phyloP scores from a whole-genome alignment of 35 echinoderm and acorn worm species.

The Hemicentrotus pulcherrimus region DNA sequence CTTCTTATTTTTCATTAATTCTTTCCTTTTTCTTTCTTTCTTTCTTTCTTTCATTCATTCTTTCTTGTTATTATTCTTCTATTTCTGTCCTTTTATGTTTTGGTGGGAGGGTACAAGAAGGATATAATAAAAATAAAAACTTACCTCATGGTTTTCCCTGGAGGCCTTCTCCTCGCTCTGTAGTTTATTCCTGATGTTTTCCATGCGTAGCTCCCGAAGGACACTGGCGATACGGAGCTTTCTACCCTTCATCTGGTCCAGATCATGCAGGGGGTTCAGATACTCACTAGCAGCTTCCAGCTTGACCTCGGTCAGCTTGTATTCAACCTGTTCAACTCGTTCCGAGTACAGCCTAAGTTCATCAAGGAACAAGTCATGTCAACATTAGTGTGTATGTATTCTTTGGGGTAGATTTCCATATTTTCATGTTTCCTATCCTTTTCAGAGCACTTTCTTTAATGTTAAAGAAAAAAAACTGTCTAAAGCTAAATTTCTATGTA shows the following conservation, averaged over 20 bases:
- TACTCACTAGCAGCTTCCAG: constrained; percentile 77
- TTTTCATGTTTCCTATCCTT: no score
- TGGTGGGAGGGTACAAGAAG: background rate
- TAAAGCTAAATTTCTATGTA: no score
- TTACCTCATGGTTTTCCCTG: constrained; percentile 89
- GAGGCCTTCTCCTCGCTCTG: constrained; percentile 93
- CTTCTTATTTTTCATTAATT: no score
- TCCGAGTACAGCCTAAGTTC: constrained; percentile 75
- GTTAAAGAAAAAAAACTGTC: no score
- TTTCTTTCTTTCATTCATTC: no score
- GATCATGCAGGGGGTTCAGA: constrained; percentile 77
- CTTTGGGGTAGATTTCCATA: no score
- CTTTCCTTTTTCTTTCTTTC: no score
- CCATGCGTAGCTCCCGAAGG: constrained; percentile 74
- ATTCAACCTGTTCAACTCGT: constrained; percentile 77
- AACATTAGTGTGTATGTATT: no score
- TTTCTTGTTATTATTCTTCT: no score
- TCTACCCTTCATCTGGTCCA: constrained; percentile 79
- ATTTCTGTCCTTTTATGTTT: background rate
- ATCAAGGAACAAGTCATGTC: background rate
- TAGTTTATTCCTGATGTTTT: constrained; percentile 92
- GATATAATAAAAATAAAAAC: background rate
- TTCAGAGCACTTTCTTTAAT: no score
- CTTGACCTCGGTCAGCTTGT: constrained; percentile 75
- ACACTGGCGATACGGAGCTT: constrained; percentile 76